These are phyloP conservation scores for Odobenus rosmarus DNA, from an alignment of 2,113 vertebrate genomes.

Conservation along the genomic window DNA sequence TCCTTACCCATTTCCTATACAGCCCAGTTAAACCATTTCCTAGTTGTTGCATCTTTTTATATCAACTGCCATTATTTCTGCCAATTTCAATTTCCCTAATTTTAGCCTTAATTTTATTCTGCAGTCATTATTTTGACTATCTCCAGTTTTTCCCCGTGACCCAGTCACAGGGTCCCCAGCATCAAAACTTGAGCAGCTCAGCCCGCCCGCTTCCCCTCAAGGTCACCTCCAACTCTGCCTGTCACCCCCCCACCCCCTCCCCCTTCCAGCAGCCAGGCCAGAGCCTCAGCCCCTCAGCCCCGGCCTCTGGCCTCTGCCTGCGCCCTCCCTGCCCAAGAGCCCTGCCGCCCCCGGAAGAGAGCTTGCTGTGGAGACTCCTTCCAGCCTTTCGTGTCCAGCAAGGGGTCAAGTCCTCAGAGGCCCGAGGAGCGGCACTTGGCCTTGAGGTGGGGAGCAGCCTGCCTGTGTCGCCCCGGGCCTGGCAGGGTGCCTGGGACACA, in stretches of 20 bases:
- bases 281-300: not conserved
- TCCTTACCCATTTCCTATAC: too few relatives aligned
- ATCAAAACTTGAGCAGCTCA: not conserved
- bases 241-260: fast-evolving
- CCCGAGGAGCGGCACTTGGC: not conserved
- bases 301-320: not conserved
- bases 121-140: not conserved
- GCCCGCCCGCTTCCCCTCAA: not conserved
- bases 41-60: not conserved
- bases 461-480: not conserved
- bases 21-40: not conserved
- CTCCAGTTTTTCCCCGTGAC: not conserved
- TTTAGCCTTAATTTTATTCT: not conserved
- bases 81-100: not conserved
- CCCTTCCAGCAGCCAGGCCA: fast-evolving
- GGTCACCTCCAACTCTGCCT: not conserved
- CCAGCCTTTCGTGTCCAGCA: not conserved
- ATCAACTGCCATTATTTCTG: not conserved
- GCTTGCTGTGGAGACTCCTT: not conserved
- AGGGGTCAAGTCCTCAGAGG: not conserved
- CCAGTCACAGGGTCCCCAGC: not conserved
- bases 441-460: not conserved
- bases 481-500: fast-evolving
- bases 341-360: not conserved
- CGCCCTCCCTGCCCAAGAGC: not conserved